These are phyloP conservation scores for Endotricha flammealis DNA, from an alignment of 2,888 invertebrate genomes.

Conservation along the genomic window DNA sequence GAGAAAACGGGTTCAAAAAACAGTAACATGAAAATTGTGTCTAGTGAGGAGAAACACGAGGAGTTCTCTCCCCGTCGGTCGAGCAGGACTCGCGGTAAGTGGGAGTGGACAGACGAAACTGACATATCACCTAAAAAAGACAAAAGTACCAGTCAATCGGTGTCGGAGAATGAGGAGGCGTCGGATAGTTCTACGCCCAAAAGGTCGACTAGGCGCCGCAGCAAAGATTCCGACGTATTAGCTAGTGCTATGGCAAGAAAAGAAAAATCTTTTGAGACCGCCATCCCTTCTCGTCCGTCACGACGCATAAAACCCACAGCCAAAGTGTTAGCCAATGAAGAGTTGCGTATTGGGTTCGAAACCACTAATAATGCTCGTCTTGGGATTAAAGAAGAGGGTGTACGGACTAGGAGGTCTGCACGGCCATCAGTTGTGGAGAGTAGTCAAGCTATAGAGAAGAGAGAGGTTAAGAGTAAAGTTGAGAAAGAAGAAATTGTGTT, in stretches of 20 bases:
- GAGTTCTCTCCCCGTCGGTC: conserved; percentile 56
- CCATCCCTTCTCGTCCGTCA: conserved; percentile 46
- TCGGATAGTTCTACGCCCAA: conserved; percentile 71
- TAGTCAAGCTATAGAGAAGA: conserved; percentile 13
- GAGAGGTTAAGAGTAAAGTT: conserved; percentile 17
- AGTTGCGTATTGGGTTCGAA: conserved; percentile 76
- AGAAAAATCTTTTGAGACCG: conserved; percentile 81
- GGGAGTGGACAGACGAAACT: conserved; percentile 59
- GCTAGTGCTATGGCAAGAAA: conserved; percentile 85
- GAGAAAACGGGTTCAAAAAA: conserved; percentile 76
- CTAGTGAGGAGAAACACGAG: conserved; percentile 63
- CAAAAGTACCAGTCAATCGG: conserved; percentile 34
- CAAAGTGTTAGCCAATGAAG: conserved; percentile 82
- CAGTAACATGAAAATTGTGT: conserved; percentile 72
- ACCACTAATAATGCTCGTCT: conserved; percentile 76
- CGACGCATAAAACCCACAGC: conserved; percentile 82
- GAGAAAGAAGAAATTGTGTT: conserved; percentile 21
- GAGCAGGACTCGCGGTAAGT: conserved; percentile 49
- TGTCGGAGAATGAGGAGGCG: conserved; percentile 58
- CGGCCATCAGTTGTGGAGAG: conserved; percentile 21
- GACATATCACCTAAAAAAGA: conserved; percentile 48
- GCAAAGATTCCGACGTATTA: conserved; percentile 80
- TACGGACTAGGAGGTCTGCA: conserved; percentile 52
- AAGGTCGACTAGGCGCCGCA: conserved; percentile 80
- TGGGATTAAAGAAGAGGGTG: conserved; percentile 61